Base-by-base conservation (phyloP, 2,797 vertebrate species). In the Pipistrellus pipistrellus region DNA sequence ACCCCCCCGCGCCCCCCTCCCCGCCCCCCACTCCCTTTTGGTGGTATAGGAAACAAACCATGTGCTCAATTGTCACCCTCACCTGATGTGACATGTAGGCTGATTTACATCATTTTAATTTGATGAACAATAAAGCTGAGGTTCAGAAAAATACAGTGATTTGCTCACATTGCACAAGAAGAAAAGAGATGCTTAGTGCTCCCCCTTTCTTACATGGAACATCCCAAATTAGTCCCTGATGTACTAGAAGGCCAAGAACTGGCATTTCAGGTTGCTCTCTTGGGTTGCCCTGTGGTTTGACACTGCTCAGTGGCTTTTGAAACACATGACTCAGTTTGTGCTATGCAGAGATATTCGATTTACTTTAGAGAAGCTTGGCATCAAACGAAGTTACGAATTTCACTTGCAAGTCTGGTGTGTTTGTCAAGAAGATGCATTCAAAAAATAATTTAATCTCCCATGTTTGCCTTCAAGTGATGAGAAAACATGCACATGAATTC, bases 341-440 rank as follows among this genome's bases (percentile, higher is more conserved):
- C 5, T 62, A 44, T 15, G 21, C 10, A 41, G 38, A 77, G 51
- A 62, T 48, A 44, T 18, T 57, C 87, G 55, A 85, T 88, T 84
- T 68, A 77, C 69, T 94, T 87, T 5, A 4, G 89, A 55, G 51
- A 96, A 80, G 21, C 6, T 59, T 92, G 71, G 18, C 41, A 69
- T 78, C 81, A 55, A 87, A 91, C 0, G 3, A 88, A 92, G 32
- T 62, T 91, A 78, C 12, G n/a, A 85, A 90, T 94, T 93, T 94
- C 87, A 93, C 20, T 92, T 92, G 71, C 10, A 78, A 82, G 35
- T 88, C 84, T 94, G 25, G 3, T 88, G 25, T 93, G 69, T 92
- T 95, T 85, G 69, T 97, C 93, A 95, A 90, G 91, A 95, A 94
- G 87, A 96, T 72, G 38, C n/a, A 76, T 90, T 96, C 95, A 25